Evolutionary conservation across 2,888 invertebrate genomes (phyloP).

Genomic region (Amiota minor): DNA sequence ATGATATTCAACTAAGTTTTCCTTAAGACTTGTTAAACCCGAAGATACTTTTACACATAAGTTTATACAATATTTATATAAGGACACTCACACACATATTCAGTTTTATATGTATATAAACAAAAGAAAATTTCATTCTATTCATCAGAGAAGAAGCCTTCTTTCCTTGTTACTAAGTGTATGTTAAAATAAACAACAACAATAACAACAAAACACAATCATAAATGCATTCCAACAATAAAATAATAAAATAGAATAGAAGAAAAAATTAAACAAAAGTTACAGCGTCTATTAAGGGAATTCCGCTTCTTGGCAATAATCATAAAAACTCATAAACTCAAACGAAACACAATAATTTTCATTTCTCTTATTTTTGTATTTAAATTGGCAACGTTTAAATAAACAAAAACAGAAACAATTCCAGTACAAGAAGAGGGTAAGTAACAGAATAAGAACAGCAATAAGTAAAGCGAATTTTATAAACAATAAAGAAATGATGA

Average conservation of each 20-base stretch:
- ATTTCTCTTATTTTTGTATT: background rate
- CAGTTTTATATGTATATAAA: too few species aligned
- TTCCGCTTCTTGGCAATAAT: constrained; percentile 35
- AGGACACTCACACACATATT: too few species aligned
- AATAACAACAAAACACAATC: constrained; percentile 47
- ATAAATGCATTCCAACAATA: constrained; percentile 47
- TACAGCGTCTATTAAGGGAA: constrained; percentile 57
- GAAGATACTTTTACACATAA: too few species aligned
- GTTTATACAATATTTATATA: too few species aligned
- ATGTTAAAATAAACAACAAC: too few species aligned
- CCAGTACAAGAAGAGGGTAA: background rate
- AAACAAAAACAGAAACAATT: constrained; percentile 11
- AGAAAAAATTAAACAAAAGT: constrained; percentile 41
- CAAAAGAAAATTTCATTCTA: too few species aligned
- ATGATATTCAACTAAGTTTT: too few species aligned
- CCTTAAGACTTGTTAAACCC: too few species aligned
- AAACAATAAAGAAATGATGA: background rate
- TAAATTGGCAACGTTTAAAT: constrained; percentile 12
- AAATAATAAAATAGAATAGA: constrained; percentile 45
- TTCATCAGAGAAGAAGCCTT: too few species aligned
- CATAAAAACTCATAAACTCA: constrained; percentile 10
- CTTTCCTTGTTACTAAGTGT: background rate
- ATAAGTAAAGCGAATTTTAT: background rate
- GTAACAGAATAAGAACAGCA: background rate
- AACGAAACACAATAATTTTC: constrained; percentile 8